phyloP scores from a whole-genome alignment of 2,113 vertebrate genomes.

The Cranoglanis bouderius region DNA sequence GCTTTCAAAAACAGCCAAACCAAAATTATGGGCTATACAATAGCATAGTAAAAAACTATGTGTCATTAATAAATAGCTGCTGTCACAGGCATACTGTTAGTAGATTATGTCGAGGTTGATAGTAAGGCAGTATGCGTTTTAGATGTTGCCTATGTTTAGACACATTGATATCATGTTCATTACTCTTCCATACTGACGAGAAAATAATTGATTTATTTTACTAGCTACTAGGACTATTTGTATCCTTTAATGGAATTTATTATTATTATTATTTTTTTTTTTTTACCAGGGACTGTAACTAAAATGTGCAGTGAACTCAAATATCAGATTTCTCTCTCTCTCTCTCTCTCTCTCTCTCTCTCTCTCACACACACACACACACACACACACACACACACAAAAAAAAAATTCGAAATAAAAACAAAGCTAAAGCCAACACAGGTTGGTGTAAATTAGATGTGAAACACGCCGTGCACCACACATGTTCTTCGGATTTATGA shows the following conservation, averaged over 20 bases:
- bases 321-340: slow-evolving; percentile 21
- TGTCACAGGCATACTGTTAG: not conserved
- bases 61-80: not conserved
- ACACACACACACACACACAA: no score
- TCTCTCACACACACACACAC: no score
- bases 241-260: not conserved
- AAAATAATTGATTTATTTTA: not conserved
- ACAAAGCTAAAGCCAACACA: slow-evolving; percentile 61
- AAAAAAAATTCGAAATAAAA: slow-evolving; percentile 51
- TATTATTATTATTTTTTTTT: not conserved
- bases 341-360: no score
- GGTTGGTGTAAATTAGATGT: slow-evolving; percentile 68
- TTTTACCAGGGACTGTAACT: not conserved
- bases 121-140: not conserved
- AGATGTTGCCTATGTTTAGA: not conserved
- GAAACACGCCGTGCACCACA: slow-evolving; percentile 52
- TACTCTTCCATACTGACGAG: not conserved
- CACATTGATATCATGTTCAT: not conserved
- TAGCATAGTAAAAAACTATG: not conserved
- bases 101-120: not conserved
- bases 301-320: not conserved
- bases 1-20: not conserved
- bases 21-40: no score
- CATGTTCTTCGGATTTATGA: slow-evolving; percentile 63
- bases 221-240: not conserved